Base-by-base conservation (phyloP, 2,888 invertebrate genomes). In the Tinea pellionella region DNA sequence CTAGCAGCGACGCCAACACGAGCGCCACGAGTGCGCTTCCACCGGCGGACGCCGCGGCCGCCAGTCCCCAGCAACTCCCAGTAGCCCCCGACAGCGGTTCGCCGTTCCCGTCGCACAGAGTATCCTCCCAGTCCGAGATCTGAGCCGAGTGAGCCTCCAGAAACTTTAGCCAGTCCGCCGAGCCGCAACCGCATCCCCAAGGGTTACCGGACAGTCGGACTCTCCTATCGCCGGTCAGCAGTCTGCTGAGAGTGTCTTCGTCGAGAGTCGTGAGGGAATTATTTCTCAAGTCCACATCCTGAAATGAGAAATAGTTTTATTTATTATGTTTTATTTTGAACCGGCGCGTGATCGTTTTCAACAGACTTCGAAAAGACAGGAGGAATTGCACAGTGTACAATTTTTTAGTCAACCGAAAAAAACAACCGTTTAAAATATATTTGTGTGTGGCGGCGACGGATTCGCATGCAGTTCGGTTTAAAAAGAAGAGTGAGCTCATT, bases 171-270 rank as follows among this genome's bases (percentile, higher is more conserved):
- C 60, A 56, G 18, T 15, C 12, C 4, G 3, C 29, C 42, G 32
- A 63, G 59, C 42, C 64, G 59, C 65, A 71, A 62, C 56, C 63
- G 66, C 71, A 69, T 32, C 43, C 59, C 56, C 68, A 64, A 63
- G 65, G 65, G 66, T 69, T 70, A 63, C 65, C 64, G 61, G 63
- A 59, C 19, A 67, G 65, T 58, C 37, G 62, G 62, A 66, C 62
- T 56, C 61, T 47, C 41, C 64, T 65, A 60, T 15, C 61, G 43
- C 58, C n/a, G 24, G 24, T 56, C 57, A 58, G 53, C 61, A 29
- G 65, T 58, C 63, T 68, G 63, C 60, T 62, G 64, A 29, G 57
- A 59, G 56, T 62, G 63, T 19, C 61, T 61, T 60, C 64, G 59
- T 51, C 59, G 47, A 32, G 60, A 18, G n/a, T 69, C 47, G 16